Base-by-base conservation (phyloP, 2,888 invertebrate genomes). In the Plutella xylostella region DNA sequence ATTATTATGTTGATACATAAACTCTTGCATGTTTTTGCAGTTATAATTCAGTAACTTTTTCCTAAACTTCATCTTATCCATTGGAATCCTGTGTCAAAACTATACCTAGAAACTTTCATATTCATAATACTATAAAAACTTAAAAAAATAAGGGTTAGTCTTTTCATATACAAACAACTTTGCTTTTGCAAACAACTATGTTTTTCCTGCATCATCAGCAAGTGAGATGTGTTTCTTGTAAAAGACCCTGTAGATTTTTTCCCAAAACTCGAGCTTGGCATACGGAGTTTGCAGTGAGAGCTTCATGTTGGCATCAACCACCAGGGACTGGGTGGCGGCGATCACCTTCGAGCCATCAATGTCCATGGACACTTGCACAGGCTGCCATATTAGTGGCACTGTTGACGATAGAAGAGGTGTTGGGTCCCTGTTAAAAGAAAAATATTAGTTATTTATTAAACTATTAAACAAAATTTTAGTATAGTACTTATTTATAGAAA, bases 361-460 rank as follows among this genome's bases (percentile, higher is more conserved):
- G 2, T 54, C 47, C 2, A 50, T 50, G 0, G 53, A 51, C 0
- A n/a, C n/a, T n/a, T n/a, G n/a, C n/a, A 54, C 47, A 3, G 67
- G 71, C 49, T 67, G 65, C 82, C 80, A 83, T 37, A 80, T 61
- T 1, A 68, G 54, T 1, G 77, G 73, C 15, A 76, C 57, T 15
- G 64, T 42, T 11, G 62, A 54, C 25, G 72, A 68, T 12, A 65
- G 67, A 6, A 82, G 51, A 1, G 82, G 82, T 35, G 79, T 80
- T 2, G 82, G 82, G 31, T 82, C 82, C 3, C 82, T 83, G 63
- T n/a, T 51, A 52, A 40, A 49, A 22, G 2, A 35, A 4, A 12
- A 12, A 20, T 14, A 41, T 31, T 25, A 31, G 28, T 28, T n/a
- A 28, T 28, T 12, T n/a, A n/a, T n/a, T n/a, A n/a, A n/a, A n/a